These are phyloP conservation scores for Rhingia campestris DNA, from an alignment of 2,888 invertebrate species.

Conservation along the genomic window DNA sequence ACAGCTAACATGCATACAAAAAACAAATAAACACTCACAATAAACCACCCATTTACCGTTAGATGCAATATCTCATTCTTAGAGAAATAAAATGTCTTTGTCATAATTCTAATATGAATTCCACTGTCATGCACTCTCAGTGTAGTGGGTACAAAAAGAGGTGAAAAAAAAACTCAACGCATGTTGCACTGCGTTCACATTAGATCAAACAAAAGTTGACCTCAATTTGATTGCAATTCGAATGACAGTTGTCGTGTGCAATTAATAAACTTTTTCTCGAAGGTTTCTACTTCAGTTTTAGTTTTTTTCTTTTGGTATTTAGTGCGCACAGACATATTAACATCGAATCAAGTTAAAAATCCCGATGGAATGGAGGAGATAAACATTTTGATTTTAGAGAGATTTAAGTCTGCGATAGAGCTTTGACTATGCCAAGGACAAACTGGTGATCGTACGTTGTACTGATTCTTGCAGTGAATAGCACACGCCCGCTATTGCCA, in stretches of 20 bases:
- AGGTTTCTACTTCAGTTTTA: background rate
- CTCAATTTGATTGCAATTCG: slow-evolving; percentile 48
- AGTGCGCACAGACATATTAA: slow-evolving; percentile 9
- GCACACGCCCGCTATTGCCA: slow-evolving; percentile 39
- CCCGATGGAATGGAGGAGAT: slow-evolving; percentile 52
- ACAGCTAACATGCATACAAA: background rate
- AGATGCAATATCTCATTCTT: slow-evolving; percentile 20
- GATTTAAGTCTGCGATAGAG: slow-evolving; percentile 44
- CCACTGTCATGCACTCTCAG: slow-evolving; percentile 27
- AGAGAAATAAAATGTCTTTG: slow-evolving; percentile 41
- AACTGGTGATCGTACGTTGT: slow-evolving; percentile 19
- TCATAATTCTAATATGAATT: slow-evolving; percentile 47
- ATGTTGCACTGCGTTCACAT: slow-evolving; percentile 42
- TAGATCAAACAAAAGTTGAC: slow-evolving; percentile 56
- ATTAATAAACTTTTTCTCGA: slow-evolving; percentile 47
- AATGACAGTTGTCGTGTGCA: slow-evolving; percentile 59
- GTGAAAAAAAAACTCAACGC: slow-evolving; percentile 26
- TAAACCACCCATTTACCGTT: slow-evolving; percentile 10
- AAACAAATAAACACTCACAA: background rate
- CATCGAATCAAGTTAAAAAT: slow-evolving; percentile 41
- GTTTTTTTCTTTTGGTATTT: slow-evolving; percentile 11
- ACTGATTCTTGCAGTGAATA: slow-evolving; percentile 37
- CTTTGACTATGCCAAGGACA: slow-evolving; percentile 61
- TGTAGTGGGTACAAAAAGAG: background rate
- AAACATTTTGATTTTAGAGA: slow-evolving; percentile 52